Base-by-base conservation (phyloP, 2,797 vertebrate genomes). In the Pantherophis vulpinus region DNA sequence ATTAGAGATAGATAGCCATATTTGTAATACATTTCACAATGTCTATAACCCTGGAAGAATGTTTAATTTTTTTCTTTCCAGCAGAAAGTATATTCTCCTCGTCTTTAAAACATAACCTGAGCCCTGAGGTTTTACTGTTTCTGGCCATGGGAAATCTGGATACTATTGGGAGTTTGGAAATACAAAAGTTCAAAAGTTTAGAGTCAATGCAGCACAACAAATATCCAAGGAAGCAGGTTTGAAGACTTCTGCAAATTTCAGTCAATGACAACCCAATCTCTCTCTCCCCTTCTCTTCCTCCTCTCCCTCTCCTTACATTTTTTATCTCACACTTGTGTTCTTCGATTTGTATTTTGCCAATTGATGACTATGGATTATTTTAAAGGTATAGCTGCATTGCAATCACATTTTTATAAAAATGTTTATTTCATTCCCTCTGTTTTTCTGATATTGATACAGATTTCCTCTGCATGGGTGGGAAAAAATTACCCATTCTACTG, bases 1-100 rank as follows among this genome's bases (percentile, higher is more conserved):
- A 88, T 79, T 74, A 92, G 89, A 91, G 91, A 89, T 86, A 90
- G 91, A 70, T 20, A 54, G 55, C n/a, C 66, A 70, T 70, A 70
- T 79, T 92, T 88, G 42, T 37, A 88, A 88, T 32, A 51, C 9
- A 5, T 51, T 88, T 47, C 51, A 54, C 63, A 83, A 58, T n/a
- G 9, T 63, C 60, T 63, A 51, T 29, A 32, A 32, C 54, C 54
- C 47, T 66, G 20, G 23, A 66, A 18, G 51, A 14, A 42, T n/a
- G 42, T 59, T 37, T 59, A 1, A 27, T 59, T 3, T 63, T 51
- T 55, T 23, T 63, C 32, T 91, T 51, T 70, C 27, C 16, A 59
- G 5, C 54, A n/a, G 55, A 16, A 29, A 60, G 60, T 18, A 13
- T 12, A 14, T 63, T 10, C n/a, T 55, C 61, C n/a, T 63, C 9